Evolutionary conservation across 2,888 invertebrate species (phyloP).

Genomic region (Synergus umbraculus): DNA sequence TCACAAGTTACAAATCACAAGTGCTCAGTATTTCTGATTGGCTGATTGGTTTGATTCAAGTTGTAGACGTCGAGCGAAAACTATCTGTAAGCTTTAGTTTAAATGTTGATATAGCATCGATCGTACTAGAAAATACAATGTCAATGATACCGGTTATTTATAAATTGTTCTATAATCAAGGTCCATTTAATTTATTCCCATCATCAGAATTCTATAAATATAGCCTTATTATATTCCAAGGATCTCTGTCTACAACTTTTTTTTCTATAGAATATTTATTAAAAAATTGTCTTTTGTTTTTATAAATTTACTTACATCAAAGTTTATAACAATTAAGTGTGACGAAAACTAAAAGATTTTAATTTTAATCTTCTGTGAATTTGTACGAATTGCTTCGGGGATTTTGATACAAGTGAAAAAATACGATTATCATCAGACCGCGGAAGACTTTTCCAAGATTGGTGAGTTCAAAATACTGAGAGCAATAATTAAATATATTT

Average conservation of each 20-base stretch:
- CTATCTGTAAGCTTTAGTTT: slow-evolving; percentile 4
- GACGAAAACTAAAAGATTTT: not conserved
- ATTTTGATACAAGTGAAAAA: not conserved
- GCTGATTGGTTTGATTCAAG: slow-evolving; percentile 10
- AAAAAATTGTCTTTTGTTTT: not conserved
- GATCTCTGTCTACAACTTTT: not conserved
- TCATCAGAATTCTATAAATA: not conserved
- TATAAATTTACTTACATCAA: not conserved
- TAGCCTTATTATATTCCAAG: not conserved
- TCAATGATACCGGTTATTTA: slow-evolving; percentile 31
- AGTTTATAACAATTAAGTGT: not conserved
- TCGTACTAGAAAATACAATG: slow-evolving; percentile 6
- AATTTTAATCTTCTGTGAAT: not conserved
- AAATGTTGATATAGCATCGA: slow-evolving; percentile 14
- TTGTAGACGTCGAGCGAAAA: slow-evolving; percentile 17
- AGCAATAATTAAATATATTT: too few relatives aligned
- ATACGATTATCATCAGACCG: not conserved
- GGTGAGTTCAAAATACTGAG: too few relatives aligned
- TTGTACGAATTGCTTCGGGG: not conserved
- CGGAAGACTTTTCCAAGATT: not conserved
- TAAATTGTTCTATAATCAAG: slow-evolving; percentile 16
- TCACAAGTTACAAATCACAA: not conserved
- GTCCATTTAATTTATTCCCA: not conserved
- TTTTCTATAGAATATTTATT: not conserved
- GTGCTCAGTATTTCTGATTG: not conserved